phyloP scores from a whole-genome alignment of 1,140 invertebrate genomes.

The Alviniconcha marisindica region DNA sequence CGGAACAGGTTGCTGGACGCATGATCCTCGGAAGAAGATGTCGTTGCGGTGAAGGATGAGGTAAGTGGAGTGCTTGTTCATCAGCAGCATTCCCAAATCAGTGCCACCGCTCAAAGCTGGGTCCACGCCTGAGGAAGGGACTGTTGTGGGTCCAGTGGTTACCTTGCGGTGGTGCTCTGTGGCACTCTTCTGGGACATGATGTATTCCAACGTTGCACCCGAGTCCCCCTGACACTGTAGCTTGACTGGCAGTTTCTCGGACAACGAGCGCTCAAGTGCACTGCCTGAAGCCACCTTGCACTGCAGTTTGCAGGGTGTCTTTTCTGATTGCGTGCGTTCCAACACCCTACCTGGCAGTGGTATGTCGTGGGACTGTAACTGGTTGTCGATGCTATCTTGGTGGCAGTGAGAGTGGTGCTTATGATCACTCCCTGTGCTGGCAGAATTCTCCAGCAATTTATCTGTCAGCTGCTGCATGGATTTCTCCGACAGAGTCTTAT shows the following conservation, averaged over 20 bases:
- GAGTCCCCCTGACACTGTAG: neutral
- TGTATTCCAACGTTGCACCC: neutral
- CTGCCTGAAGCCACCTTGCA: conserved; percentile 1
- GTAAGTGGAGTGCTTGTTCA: conserved; percentile 46
- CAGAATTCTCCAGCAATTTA: conserved; percentile 13
- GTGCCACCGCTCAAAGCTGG: neutral
- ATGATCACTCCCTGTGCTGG: neutral
- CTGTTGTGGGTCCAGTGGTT: neutral
- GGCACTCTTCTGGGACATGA: neutral
- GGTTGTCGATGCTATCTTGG: neutral
- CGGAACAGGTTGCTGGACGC: conserved; percentile 40
- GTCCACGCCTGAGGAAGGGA: neutral
- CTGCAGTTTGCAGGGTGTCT: conserved; percentile 27
- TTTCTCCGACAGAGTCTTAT: conserved; percentile 22
- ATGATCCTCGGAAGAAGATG: conserved; percentile 70
- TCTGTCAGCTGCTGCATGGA: conserved; percentile 32
- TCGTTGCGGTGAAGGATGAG: conserved; percentile 68
- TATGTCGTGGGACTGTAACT: neutral
- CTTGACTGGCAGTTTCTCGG: conserved; percentile 14
- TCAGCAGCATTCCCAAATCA: neutral
- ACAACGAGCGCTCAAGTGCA: conserved; percentile 22
- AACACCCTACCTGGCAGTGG: neutral
- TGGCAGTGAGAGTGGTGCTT: neutral
- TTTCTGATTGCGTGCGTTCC: conserved; percentile 14
- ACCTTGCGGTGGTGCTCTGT: neutral